Evolutionary conservation across 2,113 vertebrate species (phyloP).

Genomic region (Heptranchias perlo): DNA sequence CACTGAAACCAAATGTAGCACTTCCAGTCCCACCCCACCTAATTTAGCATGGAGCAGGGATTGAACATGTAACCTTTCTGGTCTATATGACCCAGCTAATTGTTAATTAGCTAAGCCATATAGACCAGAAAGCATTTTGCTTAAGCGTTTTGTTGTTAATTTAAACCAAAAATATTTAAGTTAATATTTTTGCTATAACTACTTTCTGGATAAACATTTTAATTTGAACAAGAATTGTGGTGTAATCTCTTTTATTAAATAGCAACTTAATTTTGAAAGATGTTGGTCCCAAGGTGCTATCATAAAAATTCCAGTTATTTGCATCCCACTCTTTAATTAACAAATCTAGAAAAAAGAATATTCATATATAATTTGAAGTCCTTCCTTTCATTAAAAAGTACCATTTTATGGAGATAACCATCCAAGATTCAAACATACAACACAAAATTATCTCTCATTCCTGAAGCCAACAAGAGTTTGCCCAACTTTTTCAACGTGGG

Average conservation of each 20-base stretch:
- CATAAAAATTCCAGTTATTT: neutral
- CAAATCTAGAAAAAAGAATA: neutral
- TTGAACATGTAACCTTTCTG: neutral
- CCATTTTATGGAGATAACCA: neutral
- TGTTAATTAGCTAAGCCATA: neutral
- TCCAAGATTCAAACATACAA: neutral
- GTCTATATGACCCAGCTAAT: neutral
- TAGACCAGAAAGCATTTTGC: neutral
- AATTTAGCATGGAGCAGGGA: neutral
- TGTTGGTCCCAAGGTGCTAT: neutral
- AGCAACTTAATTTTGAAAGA: slow-evolving; percentile 8
- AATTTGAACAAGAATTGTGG: neutral
- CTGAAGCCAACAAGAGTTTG: neutral
- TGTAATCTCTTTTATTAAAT: neutral
- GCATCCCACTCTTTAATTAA: neutral
- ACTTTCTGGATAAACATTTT: neutral
- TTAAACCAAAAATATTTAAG: neutral
- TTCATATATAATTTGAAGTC: neutral
- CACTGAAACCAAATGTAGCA: neutral
- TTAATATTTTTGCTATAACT: neutral
- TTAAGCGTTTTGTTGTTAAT: too few species aligned
- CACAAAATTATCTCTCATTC: neutral
- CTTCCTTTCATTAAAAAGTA: neutral
- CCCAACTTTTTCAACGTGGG: neutral
- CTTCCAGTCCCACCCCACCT: neutral